phyloP scores from a whole-genome alignment of 2,888 invertebrate species.

The Taenaris catops region DNA sequence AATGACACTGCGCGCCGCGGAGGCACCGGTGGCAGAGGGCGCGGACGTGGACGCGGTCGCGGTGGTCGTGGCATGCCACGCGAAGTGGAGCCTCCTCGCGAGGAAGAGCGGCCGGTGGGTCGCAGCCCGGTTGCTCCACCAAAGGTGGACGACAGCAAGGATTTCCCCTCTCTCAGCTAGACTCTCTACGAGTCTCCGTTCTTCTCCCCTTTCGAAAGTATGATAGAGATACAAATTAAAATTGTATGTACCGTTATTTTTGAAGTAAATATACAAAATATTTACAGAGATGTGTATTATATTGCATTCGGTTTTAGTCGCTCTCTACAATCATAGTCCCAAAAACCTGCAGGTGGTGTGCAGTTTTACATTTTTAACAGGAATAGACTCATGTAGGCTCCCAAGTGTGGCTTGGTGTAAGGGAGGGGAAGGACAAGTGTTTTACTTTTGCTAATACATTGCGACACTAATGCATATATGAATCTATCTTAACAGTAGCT shows the following conservation, averaged over 20 bases:
- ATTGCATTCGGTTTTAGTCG: conserved; percentile 55
- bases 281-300: conserved; percentile 77
- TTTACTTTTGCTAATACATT: conserved; percentile 62
- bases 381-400: conserved; percentile 31
- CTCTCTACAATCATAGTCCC: conserved; percentile 27
- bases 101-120: conserved; percentile 55
- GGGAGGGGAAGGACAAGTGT: conserved; percentile 60
- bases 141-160: conserved; percentile 96
- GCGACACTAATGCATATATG: conserved; percentile 55
- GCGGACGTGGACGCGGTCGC: conserved; percentile 62
- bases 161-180: conserved; percentile 96
- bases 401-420: conserved; percentile 37
- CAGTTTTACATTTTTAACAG: conserved; percentile 30
- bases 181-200: conserved; percentile 53
- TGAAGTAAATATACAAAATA: conserved; percentile 81
- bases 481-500: conserved; percentile 70
- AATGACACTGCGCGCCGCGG: conserved; percentile 88
- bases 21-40: conserved; percentile 80
- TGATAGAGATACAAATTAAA: conserved; percentile 74
- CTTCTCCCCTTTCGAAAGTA: conserved; percentile 67
- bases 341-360: conserved; percentile 31
- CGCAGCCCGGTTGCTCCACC: conserved; percentile 80
- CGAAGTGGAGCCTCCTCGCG: conserved; percentile 44
- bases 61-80: conserved; percentile 56
- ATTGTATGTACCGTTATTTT: conserved; percentile 80